These are phyloP conservation scores for Microtus oregoni DNA, from an alignment of 2,113 vertebrate species.

Conservation along the genomic window DNA sequence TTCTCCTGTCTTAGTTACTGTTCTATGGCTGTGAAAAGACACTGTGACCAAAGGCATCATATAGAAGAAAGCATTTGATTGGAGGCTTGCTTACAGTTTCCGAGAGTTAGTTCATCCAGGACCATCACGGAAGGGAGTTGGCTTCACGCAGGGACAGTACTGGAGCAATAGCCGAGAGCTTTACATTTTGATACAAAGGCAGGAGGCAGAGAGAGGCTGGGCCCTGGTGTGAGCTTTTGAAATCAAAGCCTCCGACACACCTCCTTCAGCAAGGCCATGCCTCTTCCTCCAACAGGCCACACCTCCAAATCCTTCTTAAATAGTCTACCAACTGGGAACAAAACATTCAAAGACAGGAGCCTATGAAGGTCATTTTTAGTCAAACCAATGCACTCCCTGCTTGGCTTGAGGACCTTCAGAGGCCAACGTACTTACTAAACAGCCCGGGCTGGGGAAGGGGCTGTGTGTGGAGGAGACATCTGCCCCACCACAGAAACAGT, in stretches of 20 bases:
- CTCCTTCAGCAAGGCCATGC: neutral
- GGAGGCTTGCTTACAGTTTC: neutral
- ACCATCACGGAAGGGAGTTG: neutral
- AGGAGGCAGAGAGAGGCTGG: too few species aligned
- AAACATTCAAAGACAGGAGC: neutral
- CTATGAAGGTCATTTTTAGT: neutral
- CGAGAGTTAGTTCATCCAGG: neutral
- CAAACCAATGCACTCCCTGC: neutral
- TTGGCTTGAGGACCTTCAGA: neutral
- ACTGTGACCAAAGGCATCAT: neutral
- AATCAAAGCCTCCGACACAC: neutral
- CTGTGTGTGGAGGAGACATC: neutral
- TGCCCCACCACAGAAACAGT: neutral
- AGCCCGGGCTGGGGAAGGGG: neutral
- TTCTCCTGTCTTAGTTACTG: neutral
- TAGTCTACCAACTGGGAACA: neutral
- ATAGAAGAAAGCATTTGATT: neutral
- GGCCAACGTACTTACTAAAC: neutral
- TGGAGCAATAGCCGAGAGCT: neutral
- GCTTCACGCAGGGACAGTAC: neutral
- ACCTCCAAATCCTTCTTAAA: neutral
- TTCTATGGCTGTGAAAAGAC: neutral
- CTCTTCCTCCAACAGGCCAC: neutral
- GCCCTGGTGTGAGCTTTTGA: too few species aligned
- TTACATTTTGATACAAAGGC: neutral